A percentile compares a stretch with the other conserved stretches of the same genome.
These are phyloP conservation scores for Dasysyrphus albostriatus DNA, from an alignment of 2,888 invertebrate genomes.

Conservation along the genomic window DNA sequence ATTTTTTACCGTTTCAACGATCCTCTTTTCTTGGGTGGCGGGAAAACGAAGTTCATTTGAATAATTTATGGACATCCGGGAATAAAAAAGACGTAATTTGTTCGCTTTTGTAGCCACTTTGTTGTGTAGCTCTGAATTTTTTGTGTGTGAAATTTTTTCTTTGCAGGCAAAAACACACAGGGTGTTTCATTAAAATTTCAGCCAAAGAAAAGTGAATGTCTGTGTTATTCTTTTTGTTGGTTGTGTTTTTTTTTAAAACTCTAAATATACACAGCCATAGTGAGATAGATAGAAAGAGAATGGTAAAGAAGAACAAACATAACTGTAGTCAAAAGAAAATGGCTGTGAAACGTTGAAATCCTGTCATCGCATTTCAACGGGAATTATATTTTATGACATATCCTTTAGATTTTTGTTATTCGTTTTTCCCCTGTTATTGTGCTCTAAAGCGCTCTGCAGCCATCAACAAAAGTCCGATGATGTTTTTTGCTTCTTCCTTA, in stretches of 20 bases:
- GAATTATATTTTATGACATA: constrained; percentile 75
- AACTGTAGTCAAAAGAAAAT: constrained; percentile 60
- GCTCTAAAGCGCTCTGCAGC: constrained; percentile 3
- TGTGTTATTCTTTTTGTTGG: constrained; percentile 47
- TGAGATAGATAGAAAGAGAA: not conserved
- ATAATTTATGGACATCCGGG: constrained; percentile 76
- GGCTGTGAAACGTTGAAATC: constrained; percentile 73
- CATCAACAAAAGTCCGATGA: constrained; percentile 33
- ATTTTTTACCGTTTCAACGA: constrained; percentile 30
- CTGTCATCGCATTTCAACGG: constrained; percentile 75
- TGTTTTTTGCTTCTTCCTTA: constrained; percentile 1
- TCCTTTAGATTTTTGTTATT: constrained; percentile 67
- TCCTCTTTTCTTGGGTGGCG: constrained; percentile 20
- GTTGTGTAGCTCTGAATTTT: constrained; percentile 36
- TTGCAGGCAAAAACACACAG: constrained; percentile 37
- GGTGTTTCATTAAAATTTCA: constrained; percentile 76
- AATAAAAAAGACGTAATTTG: constrained; percentile 66
- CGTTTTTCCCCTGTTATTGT: constrained; percentile 46
- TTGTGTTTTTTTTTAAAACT: constrained; percentile 31
- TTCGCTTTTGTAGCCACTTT: constrained; percentile 29
- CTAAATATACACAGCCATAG: not conserved
- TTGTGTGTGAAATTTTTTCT: constrained; percentile 10
- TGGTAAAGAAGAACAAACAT: constrained; percentile 1
- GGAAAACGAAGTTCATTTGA: constrained; percentile 72
- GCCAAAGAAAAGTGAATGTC: constrained; percentile 64